Evolutionary conservation across 2,113 vertebrate species (phyloP).

Genomic region (Sylvietta virens): DNA sequence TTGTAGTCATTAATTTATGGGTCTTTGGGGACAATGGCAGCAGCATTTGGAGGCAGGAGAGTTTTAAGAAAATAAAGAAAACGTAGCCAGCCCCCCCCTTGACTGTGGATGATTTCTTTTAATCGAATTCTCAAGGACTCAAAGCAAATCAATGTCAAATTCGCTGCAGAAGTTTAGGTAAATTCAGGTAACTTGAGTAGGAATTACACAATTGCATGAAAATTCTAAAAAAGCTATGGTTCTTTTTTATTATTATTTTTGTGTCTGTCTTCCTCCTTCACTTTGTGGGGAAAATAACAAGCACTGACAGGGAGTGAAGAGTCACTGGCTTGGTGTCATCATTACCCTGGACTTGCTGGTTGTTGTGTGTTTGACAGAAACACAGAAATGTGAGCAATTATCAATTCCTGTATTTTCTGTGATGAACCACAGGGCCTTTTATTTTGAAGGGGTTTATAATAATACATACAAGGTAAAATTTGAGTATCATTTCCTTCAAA

Average conservation of each 20-base stretch:
- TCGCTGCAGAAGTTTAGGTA: neutral
- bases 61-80: neutral
- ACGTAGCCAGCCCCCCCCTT: rapidly evolving
- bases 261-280: neutral
- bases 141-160: neutral
- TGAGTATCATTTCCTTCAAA: neutral
- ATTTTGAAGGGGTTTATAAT: neutral
- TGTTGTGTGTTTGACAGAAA: neutral
- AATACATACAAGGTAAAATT: neutral
- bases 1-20: neutral
- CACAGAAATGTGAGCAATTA: neutral
- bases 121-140: neutral
- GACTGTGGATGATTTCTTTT: neutral
- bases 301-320: neutral
- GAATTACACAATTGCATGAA: neutral
- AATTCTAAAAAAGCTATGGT: neutral
- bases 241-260: neutral
- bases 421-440: neutral
- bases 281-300: neutral
- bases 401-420: neutral
- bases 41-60: neutral
- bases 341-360: neutral
- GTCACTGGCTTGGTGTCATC: neutral
- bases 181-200: neutral
- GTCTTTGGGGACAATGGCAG: neutral